These are phyloP conservation scores for Labeo calbasu DNA, from an alignment of 2,797 vertebrate genomes.

Conservation along the genomic window DNA sequence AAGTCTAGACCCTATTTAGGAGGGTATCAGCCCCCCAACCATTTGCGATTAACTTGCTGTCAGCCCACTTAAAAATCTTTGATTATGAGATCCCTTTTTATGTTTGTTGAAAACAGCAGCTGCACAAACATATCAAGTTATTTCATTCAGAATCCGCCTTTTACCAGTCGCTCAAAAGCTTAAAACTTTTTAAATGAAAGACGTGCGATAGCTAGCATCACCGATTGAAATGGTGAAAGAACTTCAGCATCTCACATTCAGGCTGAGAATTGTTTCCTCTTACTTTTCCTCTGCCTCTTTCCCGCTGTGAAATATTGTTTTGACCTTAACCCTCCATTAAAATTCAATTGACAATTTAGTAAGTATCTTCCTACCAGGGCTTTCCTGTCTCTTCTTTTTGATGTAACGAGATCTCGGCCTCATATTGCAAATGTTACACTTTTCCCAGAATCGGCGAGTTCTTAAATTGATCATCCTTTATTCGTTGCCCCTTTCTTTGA, in stretches of 20 bases:
- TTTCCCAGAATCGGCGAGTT: background rate
- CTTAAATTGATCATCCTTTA: slow-evolving; percentile 26
- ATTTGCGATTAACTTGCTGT: slow-evolving; percentile 10
- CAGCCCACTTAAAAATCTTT: slow-evolving; percentile 26
- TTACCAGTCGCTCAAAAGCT: background rate
- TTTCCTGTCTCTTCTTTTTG: slow-evolving; percentile 35
- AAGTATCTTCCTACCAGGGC: slow-evolving; percentile 22
- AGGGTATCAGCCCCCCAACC: background rate
- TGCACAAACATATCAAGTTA: slow-evolving; percentile 11
- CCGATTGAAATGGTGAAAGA: background rate
- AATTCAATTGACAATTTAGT: slow-evolving; percentile 44
- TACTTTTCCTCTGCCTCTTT: background rate
- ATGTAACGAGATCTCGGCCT: background rate
- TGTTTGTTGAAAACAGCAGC: slow-evolving; percentile 34
- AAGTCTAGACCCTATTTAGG: background rate
- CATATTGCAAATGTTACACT: background rate
- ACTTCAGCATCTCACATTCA: background rate
- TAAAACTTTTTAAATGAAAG: slow-evolving; percentile 7
- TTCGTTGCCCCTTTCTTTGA: slow-evolving; percentile 13
- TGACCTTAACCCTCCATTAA: slow-evolving; percentile 53
- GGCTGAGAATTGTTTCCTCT: background rate
- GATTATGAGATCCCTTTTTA: slow-evolving; percentile 25
- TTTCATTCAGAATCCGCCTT: background rate
- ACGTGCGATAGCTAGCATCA: background rate
- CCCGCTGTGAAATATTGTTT: slow-evolving; percentile 38